Percentiles rank a stretch among this genome's conserved stretches.
phyloP scores from a whole-genome alignment of 2,113 vertebrate species.

The Cheilinus undulatus region DNA sequence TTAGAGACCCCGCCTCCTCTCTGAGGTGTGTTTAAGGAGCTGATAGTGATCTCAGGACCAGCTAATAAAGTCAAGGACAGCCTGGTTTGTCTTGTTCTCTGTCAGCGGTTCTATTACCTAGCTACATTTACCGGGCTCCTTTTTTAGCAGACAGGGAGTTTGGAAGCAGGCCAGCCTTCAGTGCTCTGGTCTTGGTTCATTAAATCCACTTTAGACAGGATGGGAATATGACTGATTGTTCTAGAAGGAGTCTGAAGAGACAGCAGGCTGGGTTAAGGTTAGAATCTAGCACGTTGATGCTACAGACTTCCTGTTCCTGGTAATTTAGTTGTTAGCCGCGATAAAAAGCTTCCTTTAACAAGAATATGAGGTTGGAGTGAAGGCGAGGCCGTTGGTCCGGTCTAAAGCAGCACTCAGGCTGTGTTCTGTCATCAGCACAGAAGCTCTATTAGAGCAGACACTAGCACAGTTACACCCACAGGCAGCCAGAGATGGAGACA shows the following conservation, averaged over 20 bases:
- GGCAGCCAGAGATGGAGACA: conserved; percentile 49
- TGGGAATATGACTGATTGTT: background rate
- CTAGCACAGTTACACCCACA: conserved; percentile 61
- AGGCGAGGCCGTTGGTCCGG: conserved; percentile 6
- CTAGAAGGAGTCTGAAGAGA: background rate
- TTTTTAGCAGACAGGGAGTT: background rate
- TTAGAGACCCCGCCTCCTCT: background rate
- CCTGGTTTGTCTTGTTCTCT: background rate
- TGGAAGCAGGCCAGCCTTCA: conserved; percentile 37
- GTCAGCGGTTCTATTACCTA: background rate
- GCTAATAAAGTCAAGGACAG: background rate
- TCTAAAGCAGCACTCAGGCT: conserved; percentile 21
- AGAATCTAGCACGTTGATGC: too few relatives aligned
- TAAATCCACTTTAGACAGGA: conserved; percentile 9
- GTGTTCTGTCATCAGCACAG: conserved; percentile 51
- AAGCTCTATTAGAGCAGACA: conserved; percentile 46
- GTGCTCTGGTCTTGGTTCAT: conserved; percentile 34
- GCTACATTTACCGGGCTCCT: background rate
- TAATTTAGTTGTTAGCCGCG: background rate
- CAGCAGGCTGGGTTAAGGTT: too few relatives aligned
- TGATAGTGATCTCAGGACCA: background rate
- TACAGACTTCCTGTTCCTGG: background rate
- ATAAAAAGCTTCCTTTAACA: background rate
- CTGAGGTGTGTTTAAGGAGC: conserved; percentile 8
- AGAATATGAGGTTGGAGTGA: conserved; percentile 5